phyloP scores from a whole-genome alignment of 2,888 invertebrate species.

The Argyresthia goedartella region DNA sequence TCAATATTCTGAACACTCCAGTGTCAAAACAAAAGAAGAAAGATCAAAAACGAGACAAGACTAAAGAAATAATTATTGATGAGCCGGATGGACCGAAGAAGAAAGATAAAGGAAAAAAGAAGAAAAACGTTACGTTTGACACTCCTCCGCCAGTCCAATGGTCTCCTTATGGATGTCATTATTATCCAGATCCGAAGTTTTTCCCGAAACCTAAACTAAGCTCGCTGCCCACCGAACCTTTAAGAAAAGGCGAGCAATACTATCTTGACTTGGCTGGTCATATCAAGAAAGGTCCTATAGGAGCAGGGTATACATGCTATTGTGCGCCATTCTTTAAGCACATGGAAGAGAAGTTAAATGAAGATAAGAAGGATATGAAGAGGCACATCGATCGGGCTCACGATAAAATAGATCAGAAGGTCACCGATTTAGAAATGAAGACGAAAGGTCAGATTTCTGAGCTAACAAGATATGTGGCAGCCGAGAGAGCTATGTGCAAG shows the following conservation, averaged over 20 bases:
- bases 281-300: slow-evolving; percentile 95
- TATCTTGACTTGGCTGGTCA: slow-evolving; percentile 95
- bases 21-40: slow-evolving; percentile 55
- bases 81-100: slow-evolving; percentile 57
- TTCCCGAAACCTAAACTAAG: slow-evolving; percentile 89
- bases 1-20: slow-evolving; percentile 78
- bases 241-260: slow-evolving; percentile 92
- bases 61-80: slow-evolving; percentile 67
- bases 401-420: slow-evolving; percentile 83
- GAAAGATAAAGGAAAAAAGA: slow-evolving; percentile 55
- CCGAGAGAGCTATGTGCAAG: slow-evolving; percentile 73
- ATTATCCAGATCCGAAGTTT: slow-evolving; percentile 86
- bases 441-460: slow-evolving; percentile 81
- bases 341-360: slow-evolving; percentile 86
- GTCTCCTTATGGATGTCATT: slow-evolving; percentile 94
- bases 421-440: slow-evolving; percentile 81
- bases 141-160: slow-evolving; percentile 70
- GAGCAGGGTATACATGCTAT: slow-evolving; percentile 92
- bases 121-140: slow-evolving; percentile 70
- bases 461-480: slow-evolving; percentile 75
- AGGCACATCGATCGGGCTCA: slow-evolving; percentile 84
- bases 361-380: slow-evolving; percentile 84
- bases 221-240: slow-evolving; percentile 87
- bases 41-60: slow-evolving; percentile 54
- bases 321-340: slow-evolving; percentile 93